Base-by-base conservation (phyloP, 2,888 invertebrate species). In the Mythimna pallens region DNA sequence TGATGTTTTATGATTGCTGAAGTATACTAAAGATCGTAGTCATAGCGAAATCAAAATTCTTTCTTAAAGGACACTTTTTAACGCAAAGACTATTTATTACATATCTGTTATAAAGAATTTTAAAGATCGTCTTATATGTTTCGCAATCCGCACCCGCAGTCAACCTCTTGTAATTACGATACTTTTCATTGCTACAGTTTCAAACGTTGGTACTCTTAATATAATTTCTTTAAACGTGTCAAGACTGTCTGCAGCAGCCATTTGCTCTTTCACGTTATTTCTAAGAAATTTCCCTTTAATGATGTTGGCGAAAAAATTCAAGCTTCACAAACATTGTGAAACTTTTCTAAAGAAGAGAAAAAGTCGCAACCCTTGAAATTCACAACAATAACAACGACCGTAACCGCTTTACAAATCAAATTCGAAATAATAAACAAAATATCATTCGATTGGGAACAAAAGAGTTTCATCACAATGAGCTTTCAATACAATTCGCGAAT, bases 361-460 rank as follows among this genome's bases (percentile, higher is more conserved):
- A 67, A 61, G 52, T 65, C 61, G 54, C 57, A 79, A 65, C 74
- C 69, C 75, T 58, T 67, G 25, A 63, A 79, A 73, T 43, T 69
- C 64, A 20, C 17, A 70, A 83, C 84, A 83, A 80, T 67, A 80
- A 57, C 83, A 73, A 50, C 52, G 63, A 58, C 65, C 57, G 63
- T 80, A 80, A 80, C 75, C 58, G 67, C 80, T 67, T 61, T 79
- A 69, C 78, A 76, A 83, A 84, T 84, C 80, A 77, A 81, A 81
- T 78, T 84, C 77, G 6, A 62, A 82, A 80, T 73, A 83, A 72
- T 80, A 86, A 89, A 89, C 87, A 91, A 79, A 91, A 90, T 88
- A 85, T 82, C 83, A 88, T 86, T 89, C 87, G 86, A 89, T 88
- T 75, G 70, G 64, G 85, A 83, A 90, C 89, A 91, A 91, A 84